Evolutionary conservation across 2,888 invertebrate genomes (phyloP).

Genomic region (Chloromyia formosa): DNA sequence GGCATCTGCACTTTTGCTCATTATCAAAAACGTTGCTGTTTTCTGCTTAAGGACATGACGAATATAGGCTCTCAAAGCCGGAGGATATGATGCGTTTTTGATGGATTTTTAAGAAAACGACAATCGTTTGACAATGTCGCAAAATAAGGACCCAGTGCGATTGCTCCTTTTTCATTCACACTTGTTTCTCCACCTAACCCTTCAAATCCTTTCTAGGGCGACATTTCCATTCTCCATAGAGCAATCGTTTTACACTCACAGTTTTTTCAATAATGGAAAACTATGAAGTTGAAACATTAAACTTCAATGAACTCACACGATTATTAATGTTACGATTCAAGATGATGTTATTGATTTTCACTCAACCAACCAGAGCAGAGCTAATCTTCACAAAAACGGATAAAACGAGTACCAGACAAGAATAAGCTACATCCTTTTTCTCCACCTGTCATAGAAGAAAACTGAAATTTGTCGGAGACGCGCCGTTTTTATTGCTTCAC

Average conservation of each 20-base stretch:
- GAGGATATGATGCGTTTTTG: not conserved
- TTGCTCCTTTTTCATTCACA: constrained; percentile 5
- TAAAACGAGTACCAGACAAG: constrained; percentile 5
- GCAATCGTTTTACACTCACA: no score
- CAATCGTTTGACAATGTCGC: not conserved
- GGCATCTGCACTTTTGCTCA: constrained; percentile 53
- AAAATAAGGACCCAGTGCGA: not conserved
- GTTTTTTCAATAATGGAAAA: no score
- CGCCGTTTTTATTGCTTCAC: no score
- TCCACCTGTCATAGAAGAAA: not conserved
- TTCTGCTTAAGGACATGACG: constrained; percentile 6
- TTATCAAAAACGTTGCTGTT: constrained; percentile 47
- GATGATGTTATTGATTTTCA: constrained; percentile 30
- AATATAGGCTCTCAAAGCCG: not conserved
- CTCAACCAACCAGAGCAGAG: not conserved
- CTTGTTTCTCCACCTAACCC: not conserved
- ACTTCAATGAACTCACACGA: not conserved
- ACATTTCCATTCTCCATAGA: no score
- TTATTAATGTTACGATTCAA: constrained; percentile 22
- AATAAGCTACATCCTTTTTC: constrained; percentile 5
- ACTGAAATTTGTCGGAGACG: not conserved
- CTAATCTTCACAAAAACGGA: not conserved
- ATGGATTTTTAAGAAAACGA: not conserved
- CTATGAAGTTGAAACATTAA: no score
- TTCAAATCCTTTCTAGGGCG: no score